Base-by-base conservation (phyloP, 1,140 invertebrate genomes). In the Grapholita molesta region DNA sequence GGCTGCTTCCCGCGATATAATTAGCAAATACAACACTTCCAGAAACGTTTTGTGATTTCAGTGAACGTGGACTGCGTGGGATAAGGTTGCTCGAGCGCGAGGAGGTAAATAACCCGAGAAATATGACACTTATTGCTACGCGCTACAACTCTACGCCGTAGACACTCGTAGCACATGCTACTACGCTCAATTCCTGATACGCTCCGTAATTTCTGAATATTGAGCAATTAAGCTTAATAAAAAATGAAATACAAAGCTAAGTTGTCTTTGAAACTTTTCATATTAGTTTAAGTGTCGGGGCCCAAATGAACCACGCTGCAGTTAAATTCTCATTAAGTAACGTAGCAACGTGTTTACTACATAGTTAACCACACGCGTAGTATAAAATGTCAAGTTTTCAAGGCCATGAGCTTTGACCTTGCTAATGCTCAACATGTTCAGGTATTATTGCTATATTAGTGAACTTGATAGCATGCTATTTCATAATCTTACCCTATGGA, bases 401-500 rank as follows among this genome's bases (percentile, higher is more conserved):
- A 61, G 55, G 24, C 55, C 24, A 15, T 24, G 25, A 61, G 24
- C 25, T 61, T 61, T 61, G 55, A 61, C 55, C 55, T 61, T 61
- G 5, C 24, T 30, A 25, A n/a, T 15, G 55, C 12, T 57, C 6
- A 21, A 28, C 12, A 61, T 15, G 12, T 15, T 18, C 25, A 6
- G 25, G 7, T 61, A 32, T 28, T 30, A 30, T n/a, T 28, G 55
- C 55, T 30, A n/a, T 48, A 9, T 21, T 21, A 8, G 21, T 2
- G 55, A 2, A 25, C 12, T 32, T 8, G 8, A 48, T 21, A 48
- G 42, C 18, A 23, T 30, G 32, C 28, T 28, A 15, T 61, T 61
- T 61, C n/a, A 30, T 55, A 67, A 57, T 75, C 86, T 88, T 79
- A 89, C 87, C 85, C 73, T 85, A 77, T 79, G 76, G 71, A 85